A percentile compares a stretch with the other conserved stretches of the same genome.
Evolutionary conservation across 2,888 invertebrate genomes (phyloP).

Genomic region (Athalia circularis): DNA sequence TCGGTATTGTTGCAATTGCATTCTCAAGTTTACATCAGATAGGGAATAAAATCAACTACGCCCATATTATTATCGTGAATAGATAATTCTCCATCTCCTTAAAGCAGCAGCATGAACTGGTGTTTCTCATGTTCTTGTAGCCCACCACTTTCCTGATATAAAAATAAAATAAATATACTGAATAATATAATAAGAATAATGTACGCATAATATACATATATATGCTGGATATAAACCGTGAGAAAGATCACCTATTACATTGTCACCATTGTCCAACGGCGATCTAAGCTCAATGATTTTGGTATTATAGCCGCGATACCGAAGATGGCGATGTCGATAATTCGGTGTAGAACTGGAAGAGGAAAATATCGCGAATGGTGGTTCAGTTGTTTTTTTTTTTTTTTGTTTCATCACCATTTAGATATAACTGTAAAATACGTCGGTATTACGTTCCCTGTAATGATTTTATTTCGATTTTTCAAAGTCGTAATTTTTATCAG

Average conservation of each 20-base stretch:
- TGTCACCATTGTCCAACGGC: constrained; percentile 6
- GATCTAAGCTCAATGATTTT: too few species aligned
- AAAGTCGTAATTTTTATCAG: too few species aligned
- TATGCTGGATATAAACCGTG: constrained; percentile 27
- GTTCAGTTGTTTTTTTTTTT: too few species aligned
- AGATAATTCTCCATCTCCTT: constrained; percentile 34
- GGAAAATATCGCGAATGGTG: not conserved
- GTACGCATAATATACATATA: not conserved
- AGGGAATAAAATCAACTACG: constrained; percentile 54
- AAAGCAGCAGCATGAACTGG: constrained; percentile 58
- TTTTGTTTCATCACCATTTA: too few species aligned
- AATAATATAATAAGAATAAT: too few species aligned
- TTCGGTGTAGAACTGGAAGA: not conserved
- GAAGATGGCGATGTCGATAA: too few species aligned
- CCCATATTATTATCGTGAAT: constrained; percentile 59
- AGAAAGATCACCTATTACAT: constrained; percentile 23
- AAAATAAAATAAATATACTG: too few species aligned
- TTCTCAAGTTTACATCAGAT: constrained; percentile 30
- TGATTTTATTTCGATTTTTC: too few species aligned
- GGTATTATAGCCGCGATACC: too few species aligned
- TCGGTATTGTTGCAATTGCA: not conserved
- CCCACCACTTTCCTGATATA: constrained; percentile 6
- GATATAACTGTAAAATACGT: constrained; percentile 13
- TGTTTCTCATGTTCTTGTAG: constrained; percentile 63
- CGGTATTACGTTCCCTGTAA: too few species aligned